Evolutionary conservation across 2,888 invertebrate genomes (phyloP).

Genomic region (Stenotaenia linearis): DNA sequence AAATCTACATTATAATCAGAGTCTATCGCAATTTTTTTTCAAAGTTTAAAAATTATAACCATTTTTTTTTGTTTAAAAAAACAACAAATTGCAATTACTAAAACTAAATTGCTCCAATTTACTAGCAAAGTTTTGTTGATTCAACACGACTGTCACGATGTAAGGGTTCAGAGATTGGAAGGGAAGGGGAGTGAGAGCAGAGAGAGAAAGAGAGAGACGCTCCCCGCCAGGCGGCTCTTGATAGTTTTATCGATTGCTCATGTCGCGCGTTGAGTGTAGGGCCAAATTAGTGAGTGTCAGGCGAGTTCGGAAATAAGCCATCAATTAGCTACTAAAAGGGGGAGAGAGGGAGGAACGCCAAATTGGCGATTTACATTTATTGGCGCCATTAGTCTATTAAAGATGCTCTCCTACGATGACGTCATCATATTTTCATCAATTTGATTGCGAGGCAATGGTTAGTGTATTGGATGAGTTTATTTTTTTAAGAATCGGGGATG

Average conservation of each 20-base stretch:
- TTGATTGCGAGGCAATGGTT: neutral
- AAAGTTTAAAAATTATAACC: no score
- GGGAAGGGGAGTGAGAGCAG: neutral
- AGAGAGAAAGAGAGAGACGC: neutral
- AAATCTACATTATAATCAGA: no score
- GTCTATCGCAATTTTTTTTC: no score
- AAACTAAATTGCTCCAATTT: neutral
- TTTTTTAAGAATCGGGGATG: neutral
- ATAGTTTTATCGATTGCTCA: slow-evolving; percentile 29
- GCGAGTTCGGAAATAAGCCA: slow-evolving; percentile 31
- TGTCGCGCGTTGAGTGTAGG: slow-evolving; percentile 17
- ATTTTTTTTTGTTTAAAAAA: neutral
- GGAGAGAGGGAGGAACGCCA: neutral
- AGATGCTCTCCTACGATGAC: neutral
- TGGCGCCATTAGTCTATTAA: slow-evolving; percentile 30
- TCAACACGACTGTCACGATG: neutral
- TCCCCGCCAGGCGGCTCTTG: slow-evolving; percentile 17
- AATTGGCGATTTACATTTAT: slow-evolving; percentile 31
- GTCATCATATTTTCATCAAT: neutral
- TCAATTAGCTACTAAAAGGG: slow-evolving; percentile 29
- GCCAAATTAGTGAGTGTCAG: slow-evolving; percentile 28
- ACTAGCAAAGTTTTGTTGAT: neutral
- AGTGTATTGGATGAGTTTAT: neutral
- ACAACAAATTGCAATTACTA: neutral
- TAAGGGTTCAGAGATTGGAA: neutral